A percentile compares a stretch with the other conserved stretches of the same genome.
These are phyloP conservation scores for Trichoplusia ni DNA, from an alignment of 1,140 invertebrate genomes.

Conservation along the genomic window DNA sequence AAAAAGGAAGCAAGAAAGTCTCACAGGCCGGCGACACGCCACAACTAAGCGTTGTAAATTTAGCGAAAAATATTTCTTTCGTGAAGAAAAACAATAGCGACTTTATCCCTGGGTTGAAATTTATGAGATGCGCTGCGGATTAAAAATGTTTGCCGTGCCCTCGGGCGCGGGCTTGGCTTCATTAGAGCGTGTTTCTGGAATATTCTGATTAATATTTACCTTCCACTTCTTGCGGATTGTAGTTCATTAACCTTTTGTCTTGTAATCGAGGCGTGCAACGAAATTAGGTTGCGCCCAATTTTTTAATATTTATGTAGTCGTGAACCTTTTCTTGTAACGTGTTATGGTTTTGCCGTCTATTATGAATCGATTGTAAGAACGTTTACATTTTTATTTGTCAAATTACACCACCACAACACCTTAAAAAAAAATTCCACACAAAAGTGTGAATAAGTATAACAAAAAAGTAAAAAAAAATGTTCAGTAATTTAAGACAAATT, in stretches of 20 bases:
- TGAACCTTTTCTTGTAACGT: neutral
- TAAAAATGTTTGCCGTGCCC: constrained; percentile 77
- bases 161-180: constrained; percentile 64
- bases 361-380: too few species aligned
- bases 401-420: too few species aligned
- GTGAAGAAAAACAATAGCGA: constrained; percentile 70
- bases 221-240: constrained; percentile 68
- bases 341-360: too few species aligned
- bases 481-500: too few species aligned
- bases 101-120: constrained; percentile 66
- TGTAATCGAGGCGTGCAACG: constrained; percentile 38
- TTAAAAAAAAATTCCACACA: too few species aligned
- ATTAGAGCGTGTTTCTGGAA: constrained; percentile 68
- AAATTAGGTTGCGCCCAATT: constrained; percentile 37
- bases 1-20: constrained; percentile 39
- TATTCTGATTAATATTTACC: constrained; percentile 77
- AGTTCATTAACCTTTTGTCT: constrained; percentile 59
- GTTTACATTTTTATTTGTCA: too few species aligned
- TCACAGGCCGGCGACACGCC: constrained; percentile 38
- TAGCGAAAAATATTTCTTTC: constrained; percentile 68
- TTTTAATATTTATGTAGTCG: constrained; percentile 28
- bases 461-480: too few species aligned
- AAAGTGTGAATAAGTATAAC: too few species aligned
- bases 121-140: constrained; percentile 76
- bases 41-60: constrained; percentile 62